These are phyloP conservation scores for Corythucha ciliata DNA, from an alignment of 2,888 invertebrate species.

Conservation along the genomic window DNA sequence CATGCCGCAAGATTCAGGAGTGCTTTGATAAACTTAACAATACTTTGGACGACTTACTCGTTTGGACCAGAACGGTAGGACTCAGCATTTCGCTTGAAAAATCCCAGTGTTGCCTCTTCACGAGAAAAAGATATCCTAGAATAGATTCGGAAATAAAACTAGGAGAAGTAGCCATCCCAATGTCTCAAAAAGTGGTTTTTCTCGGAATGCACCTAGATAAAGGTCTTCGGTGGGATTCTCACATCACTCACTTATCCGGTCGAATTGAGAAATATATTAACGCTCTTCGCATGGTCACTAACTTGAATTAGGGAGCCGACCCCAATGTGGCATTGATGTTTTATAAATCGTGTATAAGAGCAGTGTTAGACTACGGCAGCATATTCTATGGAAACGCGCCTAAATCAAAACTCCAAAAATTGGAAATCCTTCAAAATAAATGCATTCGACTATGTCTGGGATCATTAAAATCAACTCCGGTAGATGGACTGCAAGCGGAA, in stretches of 20 bases:
- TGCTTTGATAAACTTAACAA: neutral
- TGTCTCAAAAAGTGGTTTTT: no score
- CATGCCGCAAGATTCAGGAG: no score
- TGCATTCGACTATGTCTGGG: neutral
- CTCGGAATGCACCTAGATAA: no score
- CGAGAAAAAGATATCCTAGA: neutral
- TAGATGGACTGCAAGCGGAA: neutral
- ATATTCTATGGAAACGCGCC: constrained; percentile 1
- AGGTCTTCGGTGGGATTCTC: no score
- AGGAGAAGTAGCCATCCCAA: no score
- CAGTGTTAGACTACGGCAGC: no score
- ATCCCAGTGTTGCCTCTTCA: neutral
- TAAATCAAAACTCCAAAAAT: neutral
- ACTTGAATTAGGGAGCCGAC: constrained; percentile 3
- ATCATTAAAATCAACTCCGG: neutral
- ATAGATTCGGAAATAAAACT: neutral
- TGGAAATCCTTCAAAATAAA: neutral
- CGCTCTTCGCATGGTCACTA: constrained; percentile 39
- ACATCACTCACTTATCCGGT: no score
- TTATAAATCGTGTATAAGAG: neutral
- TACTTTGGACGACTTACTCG: neutral
- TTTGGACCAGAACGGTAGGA: no score
- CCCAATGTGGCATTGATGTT: neutral
- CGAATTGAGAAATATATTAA: no score
- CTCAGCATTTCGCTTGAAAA: neutral